Evolutionary conservation across 2,888 invertebrate genomes (phyloP), one percentile per base, ranked within the genome.

Genomic region (Selenia dentaria): DNA sequence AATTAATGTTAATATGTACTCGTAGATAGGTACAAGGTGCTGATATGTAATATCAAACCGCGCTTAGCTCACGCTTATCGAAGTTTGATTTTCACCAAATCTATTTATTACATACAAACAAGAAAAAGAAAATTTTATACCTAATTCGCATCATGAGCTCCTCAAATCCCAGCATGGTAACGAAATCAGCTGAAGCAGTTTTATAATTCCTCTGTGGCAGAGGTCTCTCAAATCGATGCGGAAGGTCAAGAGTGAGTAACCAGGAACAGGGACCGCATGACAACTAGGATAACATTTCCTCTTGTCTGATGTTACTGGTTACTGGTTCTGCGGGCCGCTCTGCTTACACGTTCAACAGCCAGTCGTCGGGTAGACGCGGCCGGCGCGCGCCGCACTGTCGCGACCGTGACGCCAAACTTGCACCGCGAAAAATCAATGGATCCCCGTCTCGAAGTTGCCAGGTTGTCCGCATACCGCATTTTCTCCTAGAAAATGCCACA

Each of bases 381-480:
- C 83, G 86, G 86, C 86, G 88, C 87, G 87, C 87, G 87, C 84
- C 84, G 79, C 62, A 54, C 68, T 73, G 77, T 74, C 83, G 83
- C 79, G 76, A 59, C 66, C 57, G 76, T 86, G 84, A 87, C 88
- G 88, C 87, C 78, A 83, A 51, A 74, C 68, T 73, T 79, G 75
- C 79, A 77, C 66, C 81, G 82, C 82, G 85, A 87, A 87, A 88
- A 89, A 90, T 89, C 89, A 85, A 90, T 89, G 86, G 80, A 80
- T 81, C 73, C 74, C 78, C 70, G 68, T 66, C 69, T 66, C 67
- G 27, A 34, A 41, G 8, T 40, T 27, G 25, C 13, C 44, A 86
- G 85, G 85, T 87, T 83, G 74, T 74, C 82, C 83, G 89, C 89
- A 89, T 89, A 86, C 86, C 87, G 89, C 89, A 90, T 88, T 89